Evolutionary conservation across 1,140 invertebrate genomes (phyloP), one percentile per base, ranked within the genome.

Genomic region (Drosophila malerkotliana): DNA sequence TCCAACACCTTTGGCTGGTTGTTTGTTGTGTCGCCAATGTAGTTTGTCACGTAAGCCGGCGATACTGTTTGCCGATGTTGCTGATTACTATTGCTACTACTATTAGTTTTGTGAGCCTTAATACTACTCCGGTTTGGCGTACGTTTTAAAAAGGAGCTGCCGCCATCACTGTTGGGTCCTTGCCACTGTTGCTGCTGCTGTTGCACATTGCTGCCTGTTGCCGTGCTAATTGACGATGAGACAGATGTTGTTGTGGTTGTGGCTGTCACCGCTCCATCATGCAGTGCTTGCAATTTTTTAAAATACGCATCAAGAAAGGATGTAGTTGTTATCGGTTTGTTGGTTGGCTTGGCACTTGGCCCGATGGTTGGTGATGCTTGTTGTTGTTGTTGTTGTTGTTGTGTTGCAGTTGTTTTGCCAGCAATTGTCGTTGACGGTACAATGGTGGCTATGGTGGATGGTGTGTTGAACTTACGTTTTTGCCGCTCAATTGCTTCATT

Each of bases 401-500:
- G 68, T 68, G 77, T 67, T 51, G 73, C 68, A 52, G 72, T 63
- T 55, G 58, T 66, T 64, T 47, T 44, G 28, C 53, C 58, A 57
- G 60, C 56, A 45, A 28, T 55, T 39, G 62, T 66, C 18, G 34
- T 37, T 37, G 41, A 21, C 41, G 41, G 15, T 45, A 45, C 41
- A 45, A 45, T 45, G 59, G 78, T 45, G 56, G 78, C 72, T 60
- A 62, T 76, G 53, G 75, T 67, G 72, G 60, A 28, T 74, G 57
- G 77, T 71, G 67, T 79, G 58, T 72, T 75, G 75, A 91, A 91
- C 90, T 91, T 91, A 91, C 90, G 90, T 90, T 91, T 91, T 90
- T 90, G 87, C 79, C 88, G 81, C 62, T 91, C 90, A 75, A 91
- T 91, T 52, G 90, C 84, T 78, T 91, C 90, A 90, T 91, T 91